Evolutionary conservation across 2,888 invertebrate species (phyloP).

Genomic region (Chymomyza amoena): DNA sequence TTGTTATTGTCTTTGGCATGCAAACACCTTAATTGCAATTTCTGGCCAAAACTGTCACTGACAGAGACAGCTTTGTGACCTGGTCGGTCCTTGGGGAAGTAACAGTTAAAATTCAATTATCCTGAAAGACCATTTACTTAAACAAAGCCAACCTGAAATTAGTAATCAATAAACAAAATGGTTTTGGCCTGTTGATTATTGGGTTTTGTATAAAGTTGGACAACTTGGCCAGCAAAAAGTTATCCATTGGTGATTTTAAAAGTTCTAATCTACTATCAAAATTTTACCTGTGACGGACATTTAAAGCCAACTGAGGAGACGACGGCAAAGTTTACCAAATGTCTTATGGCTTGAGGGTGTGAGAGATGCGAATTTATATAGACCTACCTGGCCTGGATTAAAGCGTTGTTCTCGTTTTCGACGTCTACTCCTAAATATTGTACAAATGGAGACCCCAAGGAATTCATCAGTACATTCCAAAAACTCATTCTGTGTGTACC

Average conservation of each 20-base stretch:
- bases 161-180: neutral
- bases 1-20: neutral
- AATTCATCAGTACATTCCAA: too few relatives aligned
- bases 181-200: neutral
- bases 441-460: too few relatives aligned
- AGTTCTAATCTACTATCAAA: neutral
- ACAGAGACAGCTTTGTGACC: neutral
- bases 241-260: neutral
- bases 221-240: neutral
- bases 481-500: too few relatives aligned
- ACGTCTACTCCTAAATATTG: too few relatives aligned
- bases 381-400: too few relatives aligned
- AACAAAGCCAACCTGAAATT: neutral
- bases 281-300: neutral
- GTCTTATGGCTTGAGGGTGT: neutral
- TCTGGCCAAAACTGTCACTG: neutral
- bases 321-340: neutral
- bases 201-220: neutral
- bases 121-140: neutral
- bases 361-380: neutral
- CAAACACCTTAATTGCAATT: constrained; percentile 2
- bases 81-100: neutral
- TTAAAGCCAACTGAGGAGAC: neutral
- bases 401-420: too few relatives aligned
- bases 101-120: constrained; percentile 30